These are phyloP conservation scores for Neoscelio sp. DNA, from an alignment of 2,888 invertebrate genomes.

Conservation along the genomic window DNA sequence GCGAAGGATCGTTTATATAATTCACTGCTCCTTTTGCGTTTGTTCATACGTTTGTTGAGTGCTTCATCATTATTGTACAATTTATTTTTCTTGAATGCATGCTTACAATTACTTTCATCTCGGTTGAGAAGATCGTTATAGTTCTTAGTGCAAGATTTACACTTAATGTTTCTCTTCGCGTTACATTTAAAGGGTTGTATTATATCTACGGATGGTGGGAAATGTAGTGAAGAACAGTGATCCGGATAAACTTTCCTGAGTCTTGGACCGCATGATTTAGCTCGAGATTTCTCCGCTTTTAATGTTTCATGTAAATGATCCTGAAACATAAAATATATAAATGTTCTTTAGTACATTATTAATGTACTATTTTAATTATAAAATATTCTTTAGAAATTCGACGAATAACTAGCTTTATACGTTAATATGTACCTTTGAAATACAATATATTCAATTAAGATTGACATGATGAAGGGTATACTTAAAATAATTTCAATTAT, in stretches of 20 bases:
- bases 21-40: constrained; percentile 1
- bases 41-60: neutral
- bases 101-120: constrained; percentile 45
- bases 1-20: neutral
- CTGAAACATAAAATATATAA: constrained; percentile 14
- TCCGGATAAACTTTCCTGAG: constrained; percentile 30
- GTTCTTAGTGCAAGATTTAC: constrained; percentile 36
- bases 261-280: constrained; percentile 47
- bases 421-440: too few species aligned
- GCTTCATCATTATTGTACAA: constrained; percentile 28
- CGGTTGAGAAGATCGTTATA: constrained; percentile 32
- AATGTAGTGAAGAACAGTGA: constrained; percentile 4
- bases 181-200: constrained; percentile 51
- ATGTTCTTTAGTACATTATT: too few species aligned
- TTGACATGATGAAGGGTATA: too few species aligned
- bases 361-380: too few species aligned
- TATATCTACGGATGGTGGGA: constrained; percentile 17
- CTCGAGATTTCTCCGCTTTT: constrained; percentile 9
- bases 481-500: too few species aligned
- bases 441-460: too few species aligned
- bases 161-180: constrained; percentile 32
- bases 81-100: constrained; percentile 40
- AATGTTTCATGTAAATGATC: constrained; percentile 18
- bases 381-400: too few species aligned
- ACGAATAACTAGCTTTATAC: too few species aligned